phyloP scores from a whole-genome alignment of 2,797 vertebrate genomes.

The Podargus strigoides region DNA sequence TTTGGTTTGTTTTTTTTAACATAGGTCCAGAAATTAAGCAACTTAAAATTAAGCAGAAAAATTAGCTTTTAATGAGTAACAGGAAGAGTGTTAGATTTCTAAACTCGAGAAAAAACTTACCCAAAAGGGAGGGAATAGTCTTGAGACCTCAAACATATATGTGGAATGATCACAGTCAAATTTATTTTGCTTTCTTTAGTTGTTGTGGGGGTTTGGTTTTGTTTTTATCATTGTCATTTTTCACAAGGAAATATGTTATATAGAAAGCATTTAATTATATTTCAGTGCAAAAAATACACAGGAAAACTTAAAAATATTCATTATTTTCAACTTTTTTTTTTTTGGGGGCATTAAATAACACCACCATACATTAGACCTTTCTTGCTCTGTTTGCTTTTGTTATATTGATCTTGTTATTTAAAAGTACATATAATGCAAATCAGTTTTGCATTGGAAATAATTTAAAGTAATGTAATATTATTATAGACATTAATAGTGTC shows the following conservation, averaged over 20 bases:
- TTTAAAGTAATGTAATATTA: not conserved
- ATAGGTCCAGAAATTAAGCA: not conserved
- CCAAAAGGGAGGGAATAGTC: not conserved
- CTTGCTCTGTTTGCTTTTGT: not conserved
- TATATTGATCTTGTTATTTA: not conserved
- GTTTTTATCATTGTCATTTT: not conserved
- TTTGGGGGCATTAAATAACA: not conserved
- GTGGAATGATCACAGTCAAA: not conserved
- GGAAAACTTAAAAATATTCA: not conserved
- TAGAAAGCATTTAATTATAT: not conserved
- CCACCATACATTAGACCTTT: not conserved
- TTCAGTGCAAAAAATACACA: not conserved
- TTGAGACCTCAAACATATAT: not conserved
- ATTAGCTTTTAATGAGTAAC: fast-evolving
- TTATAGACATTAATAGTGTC: not conserved
- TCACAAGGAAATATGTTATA: not conserved
- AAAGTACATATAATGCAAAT: not conserved
- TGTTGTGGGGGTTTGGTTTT: not conserved
- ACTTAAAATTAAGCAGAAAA: not conserved
- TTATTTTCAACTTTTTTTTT: not conserved
- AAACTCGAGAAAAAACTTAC: not conserved
- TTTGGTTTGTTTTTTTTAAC: not conserved
- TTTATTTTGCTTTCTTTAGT: not conserved
- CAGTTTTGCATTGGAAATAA: not conserved
- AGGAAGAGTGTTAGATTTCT: not conserved